phyloP scores from a whole-genome alignment of 1,140 invertebrate genomes.

The Drosophila ogumai region DNA sequence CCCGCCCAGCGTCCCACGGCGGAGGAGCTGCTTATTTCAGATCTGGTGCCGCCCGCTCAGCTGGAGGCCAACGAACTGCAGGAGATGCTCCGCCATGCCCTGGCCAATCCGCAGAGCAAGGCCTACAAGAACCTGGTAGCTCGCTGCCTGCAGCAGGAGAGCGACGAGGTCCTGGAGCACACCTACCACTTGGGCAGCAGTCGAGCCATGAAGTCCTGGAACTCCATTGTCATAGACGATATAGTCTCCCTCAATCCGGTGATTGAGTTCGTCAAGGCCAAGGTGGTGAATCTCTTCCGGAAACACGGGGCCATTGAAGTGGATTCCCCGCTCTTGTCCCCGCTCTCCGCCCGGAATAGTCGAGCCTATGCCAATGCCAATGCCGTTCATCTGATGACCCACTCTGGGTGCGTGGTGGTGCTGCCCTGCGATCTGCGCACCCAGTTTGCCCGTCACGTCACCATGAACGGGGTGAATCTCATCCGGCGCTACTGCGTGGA shows the following conservation, averaged over 20 bases:
- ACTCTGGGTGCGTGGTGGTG: slow-evolving; percentile 91
- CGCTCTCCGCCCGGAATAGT: slow-evolving; percentile 87
- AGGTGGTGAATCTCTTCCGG: slow-evolving; percentile 89
- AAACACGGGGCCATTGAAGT: slow-evolving; percentile 92
- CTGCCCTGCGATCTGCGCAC: slow-evolving; percentile 92
- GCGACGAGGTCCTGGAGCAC: slow-evolving; percentile 89
- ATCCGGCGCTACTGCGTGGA: slow-evolving; percentile 94
- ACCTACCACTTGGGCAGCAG: slow-evolving; percentile 90
- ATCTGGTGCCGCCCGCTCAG: slow-evolving; percentile 89
- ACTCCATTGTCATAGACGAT: slow-evolving; percentile 75
- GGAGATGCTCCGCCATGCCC: slow-evolving; percentile 91
- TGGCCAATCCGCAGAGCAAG: slow-evolving; percentile 92
- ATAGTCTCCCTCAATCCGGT: slow-evolving; percentile 83
- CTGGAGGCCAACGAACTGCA: slow-evolving; percentile 93
- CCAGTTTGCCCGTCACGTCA: slow-evolving; percentile 93
- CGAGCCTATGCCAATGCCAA: slow-evolving; percentile 74
- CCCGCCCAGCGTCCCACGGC: slow-evolving; percentile 92
- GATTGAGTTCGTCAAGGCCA: slow-evolving; percentile 83
- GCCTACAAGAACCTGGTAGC: slow-evolving; percentile 92
- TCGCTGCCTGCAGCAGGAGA: slow-evolving; percentile 89
- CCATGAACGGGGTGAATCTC: slow-evolving; percentile 91
- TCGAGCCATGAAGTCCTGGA: slow-evolving; percentile 80
- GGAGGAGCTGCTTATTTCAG: slow-evolving; percentile 91
- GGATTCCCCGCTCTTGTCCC: slow-evolving; percentile 91
- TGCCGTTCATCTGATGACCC: slow-evolving; percentile 92